Percentiles rank a stretch among this genome's conserved stretches.
phyloP scores from a whole-genome alignment of 2,113 vertebrate genomes.

The Parotia lawesii region DNA sequence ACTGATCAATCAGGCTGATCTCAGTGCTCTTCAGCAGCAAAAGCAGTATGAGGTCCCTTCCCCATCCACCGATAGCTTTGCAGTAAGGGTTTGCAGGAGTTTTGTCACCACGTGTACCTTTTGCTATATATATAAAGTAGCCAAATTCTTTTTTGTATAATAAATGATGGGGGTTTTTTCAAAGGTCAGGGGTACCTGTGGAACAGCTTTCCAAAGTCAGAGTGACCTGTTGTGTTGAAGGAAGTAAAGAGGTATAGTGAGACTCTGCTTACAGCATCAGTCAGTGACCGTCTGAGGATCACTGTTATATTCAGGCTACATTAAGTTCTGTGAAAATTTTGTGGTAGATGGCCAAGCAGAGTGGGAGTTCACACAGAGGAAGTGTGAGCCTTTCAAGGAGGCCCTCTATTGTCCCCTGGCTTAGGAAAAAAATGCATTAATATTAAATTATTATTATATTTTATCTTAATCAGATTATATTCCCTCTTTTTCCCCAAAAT shows the following conservation, averaged over 20 bases:
- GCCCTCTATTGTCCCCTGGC: neutral
- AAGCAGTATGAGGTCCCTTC: neutral
- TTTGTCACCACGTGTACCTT: neutral
- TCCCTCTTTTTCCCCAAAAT: accelerated
- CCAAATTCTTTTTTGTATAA: neutral
- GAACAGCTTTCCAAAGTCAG: neutral
- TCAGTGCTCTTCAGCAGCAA: neutral
- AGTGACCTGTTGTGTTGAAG: neutral
- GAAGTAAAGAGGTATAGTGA: neutral
- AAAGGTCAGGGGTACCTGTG: neutral
- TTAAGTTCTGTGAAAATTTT: neutral
- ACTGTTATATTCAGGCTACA: neutral
- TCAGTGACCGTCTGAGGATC: neutral
- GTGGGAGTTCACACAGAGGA: neutral
- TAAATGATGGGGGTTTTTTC: neutral
- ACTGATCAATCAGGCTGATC: neutral
- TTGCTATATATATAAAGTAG: neutral
- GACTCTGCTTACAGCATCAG: neutral
- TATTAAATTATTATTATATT: neutral
- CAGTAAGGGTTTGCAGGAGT: neutral
- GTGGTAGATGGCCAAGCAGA: neutral
- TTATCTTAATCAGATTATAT: neutral
- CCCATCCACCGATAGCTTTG: neutral
- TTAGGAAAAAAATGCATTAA: neutral
- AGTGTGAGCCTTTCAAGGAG: accelerated